These are phyloP conservation scores for Okapia johnstoni DNA, from an alignment of 2,113 vertebrate species.

Conservation along the genomic window DNA sequence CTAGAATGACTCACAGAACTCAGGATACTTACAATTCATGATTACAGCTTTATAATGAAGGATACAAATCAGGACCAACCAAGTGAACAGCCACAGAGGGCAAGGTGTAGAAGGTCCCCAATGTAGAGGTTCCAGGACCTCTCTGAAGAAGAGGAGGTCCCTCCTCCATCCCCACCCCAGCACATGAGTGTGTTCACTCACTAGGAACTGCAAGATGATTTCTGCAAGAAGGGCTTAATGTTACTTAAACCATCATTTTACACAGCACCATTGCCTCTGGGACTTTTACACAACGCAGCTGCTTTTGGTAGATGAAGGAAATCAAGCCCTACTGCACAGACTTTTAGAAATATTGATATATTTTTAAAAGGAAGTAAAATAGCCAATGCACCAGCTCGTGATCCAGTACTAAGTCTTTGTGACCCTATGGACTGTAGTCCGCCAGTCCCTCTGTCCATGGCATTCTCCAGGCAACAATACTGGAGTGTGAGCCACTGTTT, in stretches of 20 bases:
- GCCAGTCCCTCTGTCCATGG: neutral
- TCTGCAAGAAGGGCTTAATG: neutral
- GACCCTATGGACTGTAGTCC: neutral
- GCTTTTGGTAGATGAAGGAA: constrained; percentile 1
- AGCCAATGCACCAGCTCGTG: neutral
- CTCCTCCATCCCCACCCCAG: neutral
- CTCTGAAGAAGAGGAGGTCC: neutral
- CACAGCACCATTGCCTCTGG: neutral
- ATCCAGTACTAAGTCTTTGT: neutral
- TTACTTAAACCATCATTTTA: constrained; percentile 39
- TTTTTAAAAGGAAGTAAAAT: constrained; percentile 24
- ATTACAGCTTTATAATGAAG: neutral
- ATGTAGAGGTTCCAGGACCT: neutral
- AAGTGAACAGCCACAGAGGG: neutral
- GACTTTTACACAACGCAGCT: neutral
- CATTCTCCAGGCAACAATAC: neutral
- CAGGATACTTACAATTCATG: neutral
- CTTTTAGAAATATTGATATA: neutral
- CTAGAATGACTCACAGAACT: neutral
- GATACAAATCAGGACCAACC: neutral
- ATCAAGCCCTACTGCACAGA: neutral
- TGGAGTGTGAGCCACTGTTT: neutral
- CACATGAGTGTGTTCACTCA: neutral
- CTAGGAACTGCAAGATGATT: neutral
- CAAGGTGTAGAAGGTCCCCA: neutral